Conservation (phyloP, 2,888 invertebrate genomes). For the Mimas tiliae region DNA sequence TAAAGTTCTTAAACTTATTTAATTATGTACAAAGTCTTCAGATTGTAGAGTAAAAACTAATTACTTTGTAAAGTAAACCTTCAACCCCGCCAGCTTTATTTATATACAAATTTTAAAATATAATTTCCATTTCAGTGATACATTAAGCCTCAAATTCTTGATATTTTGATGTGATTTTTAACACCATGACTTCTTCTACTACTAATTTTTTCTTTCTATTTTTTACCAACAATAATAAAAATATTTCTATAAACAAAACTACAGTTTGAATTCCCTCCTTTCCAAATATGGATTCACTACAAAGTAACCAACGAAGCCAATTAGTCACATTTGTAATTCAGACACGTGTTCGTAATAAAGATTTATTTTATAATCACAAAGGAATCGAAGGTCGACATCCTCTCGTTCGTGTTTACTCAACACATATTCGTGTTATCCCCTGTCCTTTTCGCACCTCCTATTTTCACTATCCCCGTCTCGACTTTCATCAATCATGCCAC, state of each 20-base stretch:
- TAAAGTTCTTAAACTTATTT: no score
- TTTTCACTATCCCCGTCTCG: neutral
- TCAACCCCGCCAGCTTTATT: no score
- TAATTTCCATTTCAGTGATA: no score
- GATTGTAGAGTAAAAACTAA: no score
- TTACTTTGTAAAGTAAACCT: no score
- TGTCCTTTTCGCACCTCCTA: neutral
- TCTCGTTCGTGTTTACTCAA: neutral
- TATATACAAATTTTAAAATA: no score
- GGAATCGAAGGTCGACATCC: conserved; percentile 21
- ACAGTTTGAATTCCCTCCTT: neutral
- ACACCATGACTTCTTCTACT: no score
- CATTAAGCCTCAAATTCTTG: no score
- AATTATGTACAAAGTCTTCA: no score
- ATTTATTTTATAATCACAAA: conserved; percentile 18
- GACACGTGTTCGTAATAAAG: conserved; percentile 12
- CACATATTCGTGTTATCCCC: conserved; percentile 3
- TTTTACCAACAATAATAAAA: no score
- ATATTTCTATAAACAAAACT: neutral
- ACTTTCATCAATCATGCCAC: conserved; percentile 19
- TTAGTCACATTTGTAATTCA: conserved; percentile 8
- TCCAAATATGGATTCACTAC: neutral
- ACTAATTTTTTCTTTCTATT: no score
- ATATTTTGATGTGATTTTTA: no score
- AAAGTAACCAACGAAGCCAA: neutral